phyloP scores from a whole-genome alignment of 1,140 invertebrate genomes.

The Zaprionus vittiger region DNA sequence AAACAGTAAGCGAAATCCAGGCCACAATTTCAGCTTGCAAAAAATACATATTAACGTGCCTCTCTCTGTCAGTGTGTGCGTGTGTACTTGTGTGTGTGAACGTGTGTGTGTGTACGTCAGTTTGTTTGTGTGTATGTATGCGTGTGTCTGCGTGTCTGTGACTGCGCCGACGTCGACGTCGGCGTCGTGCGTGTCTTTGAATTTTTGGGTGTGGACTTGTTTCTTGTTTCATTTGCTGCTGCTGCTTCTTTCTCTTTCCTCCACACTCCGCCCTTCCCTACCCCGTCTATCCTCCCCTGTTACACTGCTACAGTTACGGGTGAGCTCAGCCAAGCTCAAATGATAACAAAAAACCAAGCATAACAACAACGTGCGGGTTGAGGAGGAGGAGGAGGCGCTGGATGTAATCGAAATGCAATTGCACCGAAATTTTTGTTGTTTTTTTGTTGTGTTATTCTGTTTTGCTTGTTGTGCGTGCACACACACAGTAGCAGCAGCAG shows the following conservation, averaged over 20 bases:
- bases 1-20: constrained; percentile 50
- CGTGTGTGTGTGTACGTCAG: constrained; percentile 30
- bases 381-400: background rate
- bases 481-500: background rate
- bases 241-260: constrained; percentile 20
- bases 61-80: constrained; percentile 23
- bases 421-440: constrained; percentile 5
- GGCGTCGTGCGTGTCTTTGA: constrained; percentile 74
- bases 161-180: constrained; percentile 35
- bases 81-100: constrained; percentile 42
- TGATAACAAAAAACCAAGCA: constrained; percentile 20
- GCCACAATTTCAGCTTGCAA: constrained; percentile 48
- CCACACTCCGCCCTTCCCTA: background rate
- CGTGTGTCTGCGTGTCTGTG: constrained; percentile 43
- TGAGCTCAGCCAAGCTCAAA: constrained; percentile 32
- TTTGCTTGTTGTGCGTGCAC: background rate
- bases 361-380: constrained; percentile 19
- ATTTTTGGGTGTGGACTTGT: constrained; percentile 81
- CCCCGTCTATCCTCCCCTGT: background rate
- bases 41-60: constrained; percentile 45
- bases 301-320: background rate
- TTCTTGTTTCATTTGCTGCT: constrained; percentile 71
- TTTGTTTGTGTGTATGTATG: constrained; percentile 15
- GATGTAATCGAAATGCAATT: constrained; percentile 39
- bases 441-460: constrained; percentile 32